These are phyloP conservation scores for Arbacia lixula DNA, from an alignment of 53 echinoderm and acorn worm genomes.

Conservation along the genomic window DNA sequence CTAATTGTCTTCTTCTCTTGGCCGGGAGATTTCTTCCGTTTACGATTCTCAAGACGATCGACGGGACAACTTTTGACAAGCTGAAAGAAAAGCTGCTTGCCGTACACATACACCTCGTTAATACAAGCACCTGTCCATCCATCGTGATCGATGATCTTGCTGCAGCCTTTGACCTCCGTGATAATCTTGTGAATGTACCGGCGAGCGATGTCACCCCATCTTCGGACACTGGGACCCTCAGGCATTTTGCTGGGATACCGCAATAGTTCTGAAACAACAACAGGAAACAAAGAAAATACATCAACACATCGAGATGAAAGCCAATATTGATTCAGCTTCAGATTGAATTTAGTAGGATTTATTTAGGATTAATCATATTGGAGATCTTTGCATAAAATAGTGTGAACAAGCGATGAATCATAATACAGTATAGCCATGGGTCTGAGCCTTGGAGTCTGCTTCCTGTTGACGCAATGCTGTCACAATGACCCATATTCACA, in stretches of 20 bases:
- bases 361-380: too few relatives aligned
- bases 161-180: slow-evolving; percentile 25
- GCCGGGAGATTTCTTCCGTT: neutral
- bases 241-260: slow-evolving; percentile 49
- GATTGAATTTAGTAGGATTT: too few relatives aligned
- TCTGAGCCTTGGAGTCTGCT: too few relatives aligned
- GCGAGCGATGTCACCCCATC: slow-evolving; percentile 47
- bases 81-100: slow-evolving; percentile 57
- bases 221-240: slow-evolving; percentile 53
- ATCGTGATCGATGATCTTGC: slow-evolving; percentile 37
- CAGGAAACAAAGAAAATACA: too few relatives aligned
- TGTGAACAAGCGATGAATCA: too few relatives aligned
- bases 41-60: neutral
- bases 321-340: too few relatives aligned
- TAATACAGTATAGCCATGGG: too few relatives aligned
- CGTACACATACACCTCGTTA: slow-evolving; percentile 39
- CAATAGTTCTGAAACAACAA: too few relatives aligned
- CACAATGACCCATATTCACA: too few relatives aligned
- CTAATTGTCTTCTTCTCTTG: neutral
- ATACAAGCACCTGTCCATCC: slow-evolving; percentile 27
- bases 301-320: too few relatives aligned
- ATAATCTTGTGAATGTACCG: slow-evolving; percentile 31
- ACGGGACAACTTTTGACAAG: neutral
- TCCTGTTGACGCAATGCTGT: too few relatives aligned
- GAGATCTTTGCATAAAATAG: too few relatives aligned